A percentile compares a stretch with the other conserved stretches of the same genome.
phyloP scores from a whole-genome alignment of 2,797 vertebrate species.

The Anomalospiza imberbis region DNA sequence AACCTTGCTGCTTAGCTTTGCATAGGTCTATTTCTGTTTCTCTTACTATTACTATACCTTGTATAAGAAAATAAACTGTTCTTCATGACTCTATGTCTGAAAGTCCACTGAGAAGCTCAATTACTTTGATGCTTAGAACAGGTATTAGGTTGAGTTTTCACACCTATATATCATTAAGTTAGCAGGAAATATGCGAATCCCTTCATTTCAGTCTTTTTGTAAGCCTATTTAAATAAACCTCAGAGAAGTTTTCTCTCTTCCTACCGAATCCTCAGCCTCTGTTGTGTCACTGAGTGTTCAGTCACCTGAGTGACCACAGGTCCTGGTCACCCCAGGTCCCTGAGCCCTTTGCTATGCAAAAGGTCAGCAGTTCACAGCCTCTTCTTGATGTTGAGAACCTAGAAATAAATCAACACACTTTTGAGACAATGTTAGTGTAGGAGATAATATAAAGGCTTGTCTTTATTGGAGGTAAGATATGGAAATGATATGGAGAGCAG shows the following conservation, averaged over 20 bases:
- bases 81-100: not conserved
- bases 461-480: not conserved
- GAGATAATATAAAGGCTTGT: not conserved
- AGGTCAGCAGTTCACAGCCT: accelerated
- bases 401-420: not conserved
- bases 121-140: not conserved
- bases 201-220: not conserved
- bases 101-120: not conserved
- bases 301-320: too few relatives aligned
- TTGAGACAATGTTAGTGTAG: not conserved
- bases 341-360: not conserved
- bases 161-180: not conserved
- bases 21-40: not conserved
- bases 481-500: not conserved
- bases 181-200: not conserved
- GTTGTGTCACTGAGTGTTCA: not conserved
- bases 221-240: not conserved
- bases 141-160: not conserved
- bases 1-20: not conserved
- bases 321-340: too few relatives aligned
- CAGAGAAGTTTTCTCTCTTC: not conserved
- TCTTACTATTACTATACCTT: not conserved
- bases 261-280: not conserved
- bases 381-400: not conserved
- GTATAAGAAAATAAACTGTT: not conserved